Conservation (phyloP, 1,140 invertebrate genomes). For the Epicauta chinensis region DNA sequence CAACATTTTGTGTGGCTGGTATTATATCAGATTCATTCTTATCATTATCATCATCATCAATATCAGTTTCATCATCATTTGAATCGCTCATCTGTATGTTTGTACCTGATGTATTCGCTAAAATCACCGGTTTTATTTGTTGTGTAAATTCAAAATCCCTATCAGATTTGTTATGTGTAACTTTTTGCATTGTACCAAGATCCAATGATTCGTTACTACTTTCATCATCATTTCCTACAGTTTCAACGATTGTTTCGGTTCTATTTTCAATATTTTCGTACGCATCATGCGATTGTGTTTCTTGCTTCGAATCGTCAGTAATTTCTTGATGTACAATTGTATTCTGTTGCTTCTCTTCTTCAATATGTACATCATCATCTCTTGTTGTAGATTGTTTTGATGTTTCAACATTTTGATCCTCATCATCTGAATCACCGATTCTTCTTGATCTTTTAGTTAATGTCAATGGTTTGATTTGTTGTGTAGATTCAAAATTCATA, state of each 20-base stretch:
- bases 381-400: no score
- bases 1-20: neutral
- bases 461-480: no score
- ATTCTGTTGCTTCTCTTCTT: no score
- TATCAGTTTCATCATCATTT: constrained; percentile 21
- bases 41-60: constrained; percentile 11
- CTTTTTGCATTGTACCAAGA: constrained; percentile 18
- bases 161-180: neutral
- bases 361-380: no score
- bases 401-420: no score
- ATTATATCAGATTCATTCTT: constrained; percentile 12
- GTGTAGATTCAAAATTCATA: constrained; percentile 3
- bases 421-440: no score
- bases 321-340: no score
- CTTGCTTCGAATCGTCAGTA: no score
- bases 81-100: constrained; percentile 3
- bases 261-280: no score
- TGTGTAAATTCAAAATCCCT: constrained; percentile 2
- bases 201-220: constrained; percentile 24
- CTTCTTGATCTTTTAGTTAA: no score
- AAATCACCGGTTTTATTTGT: constrained; percentile 3
- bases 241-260: neutral
- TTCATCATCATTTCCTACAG: constrained; percentile 9
- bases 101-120: neutral
- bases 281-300: no score